These are phyloP conservation scores for Rutpela maculata DNA, from an alignment of 2,888 invertebrate genomes.

Conservation along the genomic window DNA sequence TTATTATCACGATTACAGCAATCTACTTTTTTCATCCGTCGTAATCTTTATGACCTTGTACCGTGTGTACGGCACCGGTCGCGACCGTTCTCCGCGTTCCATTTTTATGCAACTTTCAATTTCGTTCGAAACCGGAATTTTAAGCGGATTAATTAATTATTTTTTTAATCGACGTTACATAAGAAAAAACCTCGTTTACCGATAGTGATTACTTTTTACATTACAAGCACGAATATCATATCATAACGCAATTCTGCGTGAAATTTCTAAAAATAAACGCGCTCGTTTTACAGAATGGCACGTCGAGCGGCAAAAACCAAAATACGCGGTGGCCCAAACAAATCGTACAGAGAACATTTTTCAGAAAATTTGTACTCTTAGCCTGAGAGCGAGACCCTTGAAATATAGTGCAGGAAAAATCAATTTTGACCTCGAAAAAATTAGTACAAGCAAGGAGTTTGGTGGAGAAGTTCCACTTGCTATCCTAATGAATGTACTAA, in stretches of 20 bases:
- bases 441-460: too few relatives aligned
- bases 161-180: neutral
- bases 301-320: neutral
- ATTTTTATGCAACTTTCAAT: slow-evolving; percentile 12
- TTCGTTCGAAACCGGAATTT: slow-evolving; percentile 5
- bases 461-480: too few relatives aligned
- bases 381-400: too few relatives aligned
- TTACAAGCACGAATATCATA: neutral
- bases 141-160: neutral
- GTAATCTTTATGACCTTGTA: neutral
- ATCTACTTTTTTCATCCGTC: neutral
- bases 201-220: neutral
- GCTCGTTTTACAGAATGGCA: too few relatives aligned
- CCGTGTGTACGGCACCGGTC: neutral
- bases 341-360: neutral
- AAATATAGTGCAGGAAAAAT: too few relatives aligned
- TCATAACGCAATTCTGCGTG: neutral
- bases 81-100: neutral
- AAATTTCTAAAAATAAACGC: neutral
- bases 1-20: neutral
- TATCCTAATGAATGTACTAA: too few relatives aligned
- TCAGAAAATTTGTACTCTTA: too few relatives aligned
- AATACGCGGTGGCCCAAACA: neutral
- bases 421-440: too few relatives aligned
- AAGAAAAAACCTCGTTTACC: neutral